Percentiles rank a stretch among this genome's conserved stretches.
These are phyloP conservation scores for Neoseiulus cucumeris DNA, from an alignment of 1,140 invertebrate species.

Conservation along the genomic window DNA sequence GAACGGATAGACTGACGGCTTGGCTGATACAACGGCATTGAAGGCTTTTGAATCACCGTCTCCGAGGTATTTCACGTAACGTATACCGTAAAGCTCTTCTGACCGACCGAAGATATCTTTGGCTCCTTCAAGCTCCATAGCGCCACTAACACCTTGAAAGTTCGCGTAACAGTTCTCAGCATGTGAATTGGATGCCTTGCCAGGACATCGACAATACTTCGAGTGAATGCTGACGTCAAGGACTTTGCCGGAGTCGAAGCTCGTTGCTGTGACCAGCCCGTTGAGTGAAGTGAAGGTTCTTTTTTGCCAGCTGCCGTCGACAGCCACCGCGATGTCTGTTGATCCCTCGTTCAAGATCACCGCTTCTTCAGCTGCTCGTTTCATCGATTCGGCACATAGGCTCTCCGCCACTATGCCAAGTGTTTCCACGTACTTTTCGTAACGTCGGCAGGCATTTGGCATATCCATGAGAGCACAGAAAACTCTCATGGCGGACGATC, in stretches of 20 bases:
- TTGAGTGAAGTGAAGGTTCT: slow-evolving; percentile 17
- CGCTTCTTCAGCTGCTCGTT: neutral
- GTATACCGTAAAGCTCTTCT: slow-evolving; percentile 11
- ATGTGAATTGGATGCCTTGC: slow-evolving; percentile 11
- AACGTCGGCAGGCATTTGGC: too few relatives aligned
- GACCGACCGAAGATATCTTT: slow-evolving; percentile 17
- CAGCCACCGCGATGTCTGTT: slow-evolving; percentile 14
- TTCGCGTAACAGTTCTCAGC: slow-evolving; percentile 12
- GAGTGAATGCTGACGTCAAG: slow-evolving; percentile 15
- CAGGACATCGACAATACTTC: slow-evolving; percentile 15
- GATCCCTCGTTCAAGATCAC: neutral
- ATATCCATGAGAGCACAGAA: too few relatives aligned
- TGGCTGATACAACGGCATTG: slow-evolving; percentile 12
- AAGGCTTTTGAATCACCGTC: too few relatives aligned
- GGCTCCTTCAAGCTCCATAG: slow-evolving; percentile 18
- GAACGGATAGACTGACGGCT: too few relatives aligned
- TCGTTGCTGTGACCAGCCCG: slow-evolving; percentile 17
- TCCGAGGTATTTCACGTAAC: slow-evolving; percentile 18
- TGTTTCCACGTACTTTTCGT: too few relatives aligned
- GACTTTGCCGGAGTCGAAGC: slow-evolving; percentile 18
- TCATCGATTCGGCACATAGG: neutral
- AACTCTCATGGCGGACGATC: too few relatives aligned
- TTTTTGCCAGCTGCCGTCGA: slow-evolving; percentile 19
- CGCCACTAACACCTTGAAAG: slow-evolving; percentile 16
- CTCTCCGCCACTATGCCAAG: neutral